Percentiles rank a stretch among this genome's conserved stretches.
Conservation (phyloP, 1,140 invertebrate genomes). For the roundworm (Caenorhabditis elegans) region WBcel235 BX284602.5:9110001-9110500, state of each 20-base stretch:
- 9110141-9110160: conserved; percentile 73
- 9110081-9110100: too few species aligned
- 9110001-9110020: conserved; percentile 79
- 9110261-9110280: conserved; percentile 69
- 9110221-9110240: conserved; percentile 75
- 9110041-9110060: conserved; percentile 76
- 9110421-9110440: conserved; percentile 68
- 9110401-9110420: conserved; percentile 53
- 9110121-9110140: conserved; percentile 76
- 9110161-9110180: conserved; percentile 66
- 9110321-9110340: conserved; percentile 72
- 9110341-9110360: conserved; percentile 77
- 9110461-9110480: conserved; percentile 53
- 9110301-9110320: conserved; percentile 50
- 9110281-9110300: conserved; percentile 60
- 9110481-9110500: conserved; percentile 52
- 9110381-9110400: conserved; percentile 54
- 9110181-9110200: not conserved
- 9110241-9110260: conserved; percentile 82
- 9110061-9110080: too few species aligned
- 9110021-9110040: conserved; percentile 78
- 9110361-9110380: conserved; percentile 54
- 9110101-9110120: conserved; percentile 75
- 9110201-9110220: not conserved
- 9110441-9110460: conserved; percentile 48